Conservation (phyloP, 1,140 invertebrate species). For the Zaprionus nigranus region DNA sequence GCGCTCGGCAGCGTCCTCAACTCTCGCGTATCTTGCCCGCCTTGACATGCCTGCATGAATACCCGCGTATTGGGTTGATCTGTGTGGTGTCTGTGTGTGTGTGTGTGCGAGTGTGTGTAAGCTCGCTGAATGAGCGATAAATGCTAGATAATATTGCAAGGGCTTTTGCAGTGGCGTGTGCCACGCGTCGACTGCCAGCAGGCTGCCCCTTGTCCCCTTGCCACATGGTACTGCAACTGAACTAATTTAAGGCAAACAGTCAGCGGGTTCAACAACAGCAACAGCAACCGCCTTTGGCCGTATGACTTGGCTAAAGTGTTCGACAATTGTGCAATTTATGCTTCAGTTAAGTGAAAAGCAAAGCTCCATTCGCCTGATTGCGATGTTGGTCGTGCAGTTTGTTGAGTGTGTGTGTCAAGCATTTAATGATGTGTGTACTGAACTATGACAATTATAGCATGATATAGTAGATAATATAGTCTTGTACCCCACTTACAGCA, state of each 20-base stretch:
- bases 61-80: slow-evolving; percentile 35
- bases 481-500: too few species aligned
- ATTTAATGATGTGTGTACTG: slow-evolving; percentile 15
- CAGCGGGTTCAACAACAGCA: neutral
- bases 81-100: slow-evolving; percentile 7
- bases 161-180: slow-evolving; percentile 36
- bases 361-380: slow-evolving; percentile 7
- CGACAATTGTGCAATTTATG: slow-evolving; percentile 31
- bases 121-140: slow-evolving; percentile 62
- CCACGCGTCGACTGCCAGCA: neutral
- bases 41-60: neutral
- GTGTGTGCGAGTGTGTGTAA: slow-evolving; percentile 1
- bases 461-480: too few species aligned
- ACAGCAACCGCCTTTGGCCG: slow-evolving; percentile 5
- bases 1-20: slow-evolving; percentile 26
- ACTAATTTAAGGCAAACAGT: slow-evolving; percentile 55
- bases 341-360: slow-evolving; percentile 27
- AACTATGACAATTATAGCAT: neutral
- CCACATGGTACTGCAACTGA: neutral
- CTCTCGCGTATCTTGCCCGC: neutral
- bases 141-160: slow-evolving; percentile 69
- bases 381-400: neutral
- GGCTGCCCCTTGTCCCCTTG: neutral
- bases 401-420: too few species aligned
- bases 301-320: slow-evolving; percentile 27